Evolutionary conservation across 2,113 vertebrate genomes (phyloP).

Genomic region (Cheirogaleus medius): DNA sequence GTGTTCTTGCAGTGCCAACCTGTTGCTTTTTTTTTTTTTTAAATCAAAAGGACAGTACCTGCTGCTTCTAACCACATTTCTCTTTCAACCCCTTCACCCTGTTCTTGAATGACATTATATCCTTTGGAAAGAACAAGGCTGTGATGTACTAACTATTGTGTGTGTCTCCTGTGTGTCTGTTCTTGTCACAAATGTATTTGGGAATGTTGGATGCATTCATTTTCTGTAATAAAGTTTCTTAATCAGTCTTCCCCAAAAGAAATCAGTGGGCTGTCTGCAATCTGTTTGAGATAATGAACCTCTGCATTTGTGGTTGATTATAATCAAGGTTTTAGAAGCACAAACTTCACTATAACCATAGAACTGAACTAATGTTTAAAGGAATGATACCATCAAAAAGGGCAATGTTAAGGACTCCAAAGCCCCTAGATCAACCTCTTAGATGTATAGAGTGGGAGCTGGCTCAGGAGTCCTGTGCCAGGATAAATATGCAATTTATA

Average conservation of each 20-base stretch:
- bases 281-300: slow-evolving; percentile 38
- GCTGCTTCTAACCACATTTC: neutral
- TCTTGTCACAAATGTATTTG: slow-evolving; percentile 64
- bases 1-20: neutral
- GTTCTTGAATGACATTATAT: neutral
- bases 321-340: slow-evolving; percentile 48
- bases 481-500: neutral
- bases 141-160: slow-evolving; percentile 55
- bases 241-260: slow-evolving; percentile 68
- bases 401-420: neutral
- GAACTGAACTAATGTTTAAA: neutral
- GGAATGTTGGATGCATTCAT: slow-evolving; percentile 63
- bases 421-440: neutral
- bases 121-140: slow-evolving; percentile 37
- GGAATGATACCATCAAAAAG: neutral
- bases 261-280: slow-evolving; percentile 52
- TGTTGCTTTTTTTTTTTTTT: neutral
- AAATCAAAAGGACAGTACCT: neutral
- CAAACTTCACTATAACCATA: neutral
- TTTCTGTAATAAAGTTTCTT: slow-evolving; percentile 80
- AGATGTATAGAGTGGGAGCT: neutral
- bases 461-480: neutral
- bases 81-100: neutral
- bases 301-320: slow-evolving; percentile 51
- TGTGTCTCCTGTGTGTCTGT: neutral